These are phyloP conservation scores for Eleginops maclovinus DNA, from an alignment of 2,113 vertebrate species.

Conservation along the genomic window DNA sequence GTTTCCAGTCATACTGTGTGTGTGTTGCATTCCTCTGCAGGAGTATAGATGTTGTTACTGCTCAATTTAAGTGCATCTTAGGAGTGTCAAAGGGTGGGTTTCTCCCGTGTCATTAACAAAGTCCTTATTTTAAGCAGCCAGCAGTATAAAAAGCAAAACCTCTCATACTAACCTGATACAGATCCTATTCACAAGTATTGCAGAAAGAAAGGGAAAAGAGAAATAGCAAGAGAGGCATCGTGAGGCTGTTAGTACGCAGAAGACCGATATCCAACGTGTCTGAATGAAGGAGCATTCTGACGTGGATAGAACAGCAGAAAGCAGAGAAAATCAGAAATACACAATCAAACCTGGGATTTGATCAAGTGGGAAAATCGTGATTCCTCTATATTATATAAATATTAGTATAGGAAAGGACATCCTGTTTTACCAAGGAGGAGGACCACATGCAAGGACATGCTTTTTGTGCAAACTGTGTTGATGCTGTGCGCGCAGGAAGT, in stretches of 20 bases:
- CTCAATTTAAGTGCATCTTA: background rate
- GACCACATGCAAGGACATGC: constrained; percentile 17
- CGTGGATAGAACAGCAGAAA: constrained; percentile 18
- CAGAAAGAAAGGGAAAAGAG: constrained; percentile 51
- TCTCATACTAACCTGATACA: constrained; percentile 89
- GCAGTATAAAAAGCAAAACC: constrained; percentile 48
- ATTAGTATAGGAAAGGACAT: background rate
- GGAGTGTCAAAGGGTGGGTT: constrained; percentile 28
- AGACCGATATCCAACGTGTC: constrained; percentile 35
- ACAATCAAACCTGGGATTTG: constrained; percentile 36
- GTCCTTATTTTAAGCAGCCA: constrained; percentile 29
- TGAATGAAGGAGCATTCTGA: constrained; percentile 44
- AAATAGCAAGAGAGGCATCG: constrained; percentile 59
- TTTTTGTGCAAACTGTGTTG: background rate
- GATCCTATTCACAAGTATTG: constrained; percentile 85
- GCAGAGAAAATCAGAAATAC: background rate
- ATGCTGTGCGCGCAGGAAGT: background rate
- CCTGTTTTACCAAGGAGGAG: background rate
- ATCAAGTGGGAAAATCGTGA: background rate
- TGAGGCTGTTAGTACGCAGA: constrained; percentile 68
- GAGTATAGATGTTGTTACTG: background rate
- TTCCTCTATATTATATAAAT: background rate
- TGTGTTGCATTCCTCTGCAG: background rate
- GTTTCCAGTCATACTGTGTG: too few species aligned
- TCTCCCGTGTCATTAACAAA: constrained; percentile 3